Conservation (phyloP, 1,140 invertebrate genomes). For the Drosophila asahinai region DNA sequence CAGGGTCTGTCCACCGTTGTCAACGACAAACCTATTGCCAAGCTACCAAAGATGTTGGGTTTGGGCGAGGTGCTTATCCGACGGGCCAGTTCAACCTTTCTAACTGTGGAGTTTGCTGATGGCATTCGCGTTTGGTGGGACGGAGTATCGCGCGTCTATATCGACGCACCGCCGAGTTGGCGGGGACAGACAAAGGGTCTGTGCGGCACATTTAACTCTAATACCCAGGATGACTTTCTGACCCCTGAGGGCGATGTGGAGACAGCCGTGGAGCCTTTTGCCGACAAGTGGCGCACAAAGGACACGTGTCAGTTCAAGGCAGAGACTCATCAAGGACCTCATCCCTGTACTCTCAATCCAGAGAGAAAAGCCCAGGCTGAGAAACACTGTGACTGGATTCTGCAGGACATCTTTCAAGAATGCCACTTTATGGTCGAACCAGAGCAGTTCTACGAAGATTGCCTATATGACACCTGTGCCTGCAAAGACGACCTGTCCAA, state of each 20-base stretch:
- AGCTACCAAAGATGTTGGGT: conserved; percentile 88
- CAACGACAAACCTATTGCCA: conserved; percentile 89
- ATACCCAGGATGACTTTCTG: conserved; percentile 95
- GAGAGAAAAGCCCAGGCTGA: conserved; percentile 89
- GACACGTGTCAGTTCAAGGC: conserved; percentile 89
- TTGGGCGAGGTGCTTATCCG: conserved; percentile 88
- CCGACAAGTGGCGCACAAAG: conserved; percentile 94
- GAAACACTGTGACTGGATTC: conserved; percentile 89
- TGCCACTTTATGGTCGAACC: conserved; percentile 93
- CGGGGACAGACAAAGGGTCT: conserved; percentile 90
- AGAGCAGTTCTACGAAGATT: conserved; percentile 91
- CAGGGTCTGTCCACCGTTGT: conserved; percentile 89
- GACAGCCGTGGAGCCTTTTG: conserved; percentile 90
- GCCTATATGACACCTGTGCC: conserved; percentile 94
- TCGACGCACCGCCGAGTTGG: conserved; percentile 91
- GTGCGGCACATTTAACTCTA: conserved; percentile 95
- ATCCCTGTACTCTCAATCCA: conserved; percentile 90
- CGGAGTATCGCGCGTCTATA: conserved; percentile 91
- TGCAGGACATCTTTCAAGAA: conserved; percentile 90
- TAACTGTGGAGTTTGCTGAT: conserved; percentile 90
- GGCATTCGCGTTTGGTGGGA: conserved; percentile 94
- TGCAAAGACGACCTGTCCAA: conserved; percentile 88
- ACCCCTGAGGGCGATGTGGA: conserved; percentile 94
- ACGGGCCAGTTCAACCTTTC: conserved; percentile 91
- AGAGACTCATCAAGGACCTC: conserved; percentile 86